Conservation (phyloP, 2,797 vertebrate species). For the Gymnopithys bicolor region DNA sequence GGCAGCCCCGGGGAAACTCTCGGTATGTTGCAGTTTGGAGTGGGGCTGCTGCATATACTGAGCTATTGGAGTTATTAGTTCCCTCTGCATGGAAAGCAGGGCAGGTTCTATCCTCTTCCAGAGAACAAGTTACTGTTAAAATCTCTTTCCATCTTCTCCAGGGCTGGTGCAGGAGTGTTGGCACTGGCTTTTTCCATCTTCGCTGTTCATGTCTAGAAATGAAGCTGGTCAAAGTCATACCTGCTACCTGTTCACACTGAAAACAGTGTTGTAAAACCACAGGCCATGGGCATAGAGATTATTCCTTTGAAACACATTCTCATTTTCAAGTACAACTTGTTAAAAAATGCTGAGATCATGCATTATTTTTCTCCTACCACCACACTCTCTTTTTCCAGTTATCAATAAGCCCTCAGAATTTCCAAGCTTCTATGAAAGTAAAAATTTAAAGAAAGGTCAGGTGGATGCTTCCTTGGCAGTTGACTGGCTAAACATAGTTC, state of each 20-base stretch:
- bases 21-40: background rate
- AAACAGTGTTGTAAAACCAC: background rate
- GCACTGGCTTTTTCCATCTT: background rate
- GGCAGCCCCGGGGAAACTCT: background rate
- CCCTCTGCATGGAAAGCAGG: background rate
- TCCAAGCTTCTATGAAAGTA: background rate
- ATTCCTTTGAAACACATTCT: background rate
- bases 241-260: background rate
- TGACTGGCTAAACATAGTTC: background rate
- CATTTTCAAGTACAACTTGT: background rate
- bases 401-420: background rate
- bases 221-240: background rate
- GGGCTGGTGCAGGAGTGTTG: background rate
- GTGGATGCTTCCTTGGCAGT: background rate
- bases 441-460: background rate
- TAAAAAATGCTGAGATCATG: background rate
- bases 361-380: background rate
- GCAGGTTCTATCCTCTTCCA: background rate
- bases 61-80: background rate
- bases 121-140: background rate
- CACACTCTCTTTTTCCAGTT: background rate
- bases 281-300: background rate
- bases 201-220: background rate
- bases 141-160: background rate
- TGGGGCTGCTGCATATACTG: background rate